Conservation (phyloP, 1,140 invertebrate genomes). For the Euglossa dilemma region DNA sequence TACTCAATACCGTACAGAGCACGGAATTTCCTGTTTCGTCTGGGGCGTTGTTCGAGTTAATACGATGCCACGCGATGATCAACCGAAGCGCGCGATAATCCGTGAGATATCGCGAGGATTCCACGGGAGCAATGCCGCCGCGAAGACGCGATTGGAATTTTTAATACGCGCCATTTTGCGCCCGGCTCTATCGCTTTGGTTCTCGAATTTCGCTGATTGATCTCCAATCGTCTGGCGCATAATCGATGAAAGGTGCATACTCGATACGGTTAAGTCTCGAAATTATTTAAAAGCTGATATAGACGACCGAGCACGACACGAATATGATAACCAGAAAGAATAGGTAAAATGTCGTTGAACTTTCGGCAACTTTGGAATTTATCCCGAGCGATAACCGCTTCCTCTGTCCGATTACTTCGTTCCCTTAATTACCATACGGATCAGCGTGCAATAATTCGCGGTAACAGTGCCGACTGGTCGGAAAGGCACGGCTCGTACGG, state of each 20-base stretch:
- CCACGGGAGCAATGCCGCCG: conserved; percentile 2
- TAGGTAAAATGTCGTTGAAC: conserved; percentile 2
- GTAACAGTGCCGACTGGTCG: background rate
- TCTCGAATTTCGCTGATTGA: background rate
- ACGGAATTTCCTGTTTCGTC: conserved; percentile 13
- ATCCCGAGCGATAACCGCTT: background rate
- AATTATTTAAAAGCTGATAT: too few species aligned
- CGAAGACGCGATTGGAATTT: conserved; percentile 22
- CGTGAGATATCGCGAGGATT: conserved; percentile 38
- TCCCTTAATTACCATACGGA: conserved; percentile 10
- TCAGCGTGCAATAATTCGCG: background rate
- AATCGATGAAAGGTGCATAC: too few species aligned
- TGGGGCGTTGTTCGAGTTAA: conserved; percentile 6
- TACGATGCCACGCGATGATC: background rate
- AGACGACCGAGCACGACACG: too few species aligned
- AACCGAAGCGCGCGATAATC: background rate
- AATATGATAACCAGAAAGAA: background rate
- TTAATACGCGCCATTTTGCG: conserved; percentile 23
- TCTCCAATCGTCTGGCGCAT: background rate
- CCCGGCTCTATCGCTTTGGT: background rate
- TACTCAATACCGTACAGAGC: conserved; percentile 16
- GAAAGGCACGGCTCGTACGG: background rate
- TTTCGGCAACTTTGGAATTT: background rate
- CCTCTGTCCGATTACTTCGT: background rate
- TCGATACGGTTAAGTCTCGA: background rate